A percentile compares a stretch with the other conserved stretches of the same genome.
phyloP scores from a whole-genome alignment of 2,113 vertebrate genomes.

The Aix galericulata region DNA sequence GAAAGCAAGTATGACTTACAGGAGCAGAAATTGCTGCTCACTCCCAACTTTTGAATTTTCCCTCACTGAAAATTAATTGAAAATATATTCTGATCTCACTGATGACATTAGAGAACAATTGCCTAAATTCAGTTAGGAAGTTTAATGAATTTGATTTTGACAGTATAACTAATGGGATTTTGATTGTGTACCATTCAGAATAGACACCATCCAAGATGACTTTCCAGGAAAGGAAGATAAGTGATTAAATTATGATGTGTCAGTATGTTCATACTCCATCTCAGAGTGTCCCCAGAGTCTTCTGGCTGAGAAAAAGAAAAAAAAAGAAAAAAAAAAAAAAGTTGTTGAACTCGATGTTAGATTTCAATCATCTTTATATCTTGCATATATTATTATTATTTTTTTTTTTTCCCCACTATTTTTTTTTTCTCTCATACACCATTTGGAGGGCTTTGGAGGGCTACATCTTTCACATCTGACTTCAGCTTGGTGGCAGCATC shows the following conservation, averaged over 20 bases:
- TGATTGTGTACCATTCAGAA: conserved; percentile 4
- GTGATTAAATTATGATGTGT: background rate
- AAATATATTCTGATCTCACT: background rate
- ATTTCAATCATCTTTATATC: background rate
- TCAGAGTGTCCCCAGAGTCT: background rate
- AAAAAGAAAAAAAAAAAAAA: background rate
- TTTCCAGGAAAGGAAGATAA: conserved; percentile 12
- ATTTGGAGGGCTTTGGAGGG: background rate
- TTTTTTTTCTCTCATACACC: background rate
- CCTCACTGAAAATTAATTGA: background rate
- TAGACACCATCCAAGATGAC: background rate
- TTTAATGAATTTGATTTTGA: conserved; percentile 29
- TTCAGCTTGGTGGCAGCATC: background rate
- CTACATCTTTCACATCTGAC: background rate
- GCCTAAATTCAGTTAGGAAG: background rate
- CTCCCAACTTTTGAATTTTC: background rate
- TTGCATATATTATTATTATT: background rate
- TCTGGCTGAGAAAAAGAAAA: background rate
- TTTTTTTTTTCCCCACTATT: background rate
- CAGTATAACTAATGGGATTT: conserved; percentile 26
- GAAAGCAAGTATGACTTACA: background rate
- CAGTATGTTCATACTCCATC: background rate
- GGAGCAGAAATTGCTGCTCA: background rate
- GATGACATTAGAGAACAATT: conserved; percentile 5
- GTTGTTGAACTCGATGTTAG: background rate